Evolutionary conservation across 2,888 invertebrate species (phyloP).

Genomic region (Drosophila austrosaltans): DNA sequence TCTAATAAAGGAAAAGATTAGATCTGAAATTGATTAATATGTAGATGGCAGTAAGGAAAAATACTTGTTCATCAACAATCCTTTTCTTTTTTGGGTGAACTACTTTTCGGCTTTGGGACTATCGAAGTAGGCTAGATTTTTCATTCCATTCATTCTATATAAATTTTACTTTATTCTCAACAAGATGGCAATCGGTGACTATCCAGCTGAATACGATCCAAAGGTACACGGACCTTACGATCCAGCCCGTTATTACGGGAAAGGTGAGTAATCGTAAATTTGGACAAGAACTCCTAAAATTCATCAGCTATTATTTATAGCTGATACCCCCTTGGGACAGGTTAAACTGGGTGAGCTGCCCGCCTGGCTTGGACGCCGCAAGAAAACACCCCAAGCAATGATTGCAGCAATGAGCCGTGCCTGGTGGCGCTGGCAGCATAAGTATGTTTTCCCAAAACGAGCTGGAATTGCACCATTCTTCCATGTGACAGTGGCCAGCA

Average conservation of each 20-base stretch:
- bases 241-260: conserved; percentile 96
- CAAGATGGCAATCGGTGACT: conserved; percentile 92
- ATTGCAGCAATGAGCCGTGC: conserved; percentile 89
- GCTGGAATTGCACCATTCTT: conserved; percentile 90
- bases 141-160: conserved; percentile 29
- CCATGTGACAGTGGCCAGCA: conserved; percentile 88
- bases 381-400: conserved; percentile 89
- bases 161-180: conserved; percentile 42
- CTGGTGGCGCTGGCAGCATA: conserved; percentile 96
- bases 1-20: no score
- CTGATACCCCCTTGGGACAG: conserved; percentile 94
- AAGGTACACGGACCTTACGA: conserved; percentile 96
- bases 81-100: no score
- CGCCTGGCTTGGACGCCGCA: conserved; percentile 93
- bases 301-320: conserved; percentile 84
- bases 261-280: conserved; percentile 87
- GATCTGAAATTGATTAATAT: no score
- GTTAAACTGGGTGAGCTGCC: conserved; percentile 93
- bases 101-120: no score
- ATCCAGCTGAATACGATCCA: conserved; percentile 95
- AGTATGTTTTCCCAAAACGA: conserved; percentile 92
- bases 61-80: no score
- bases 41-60: no score
- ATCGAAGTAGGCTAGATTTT: no score
- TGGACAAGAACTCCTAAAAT: conserved; percentile 38